Percentiles rank a stretch among this genome's conserved stretches.
These are phyloP conservation scores for Diorhabda carinulata DNA, from an alignment of 1,140 invertebrate genomes.

Conservation along the genomic window DNA sequence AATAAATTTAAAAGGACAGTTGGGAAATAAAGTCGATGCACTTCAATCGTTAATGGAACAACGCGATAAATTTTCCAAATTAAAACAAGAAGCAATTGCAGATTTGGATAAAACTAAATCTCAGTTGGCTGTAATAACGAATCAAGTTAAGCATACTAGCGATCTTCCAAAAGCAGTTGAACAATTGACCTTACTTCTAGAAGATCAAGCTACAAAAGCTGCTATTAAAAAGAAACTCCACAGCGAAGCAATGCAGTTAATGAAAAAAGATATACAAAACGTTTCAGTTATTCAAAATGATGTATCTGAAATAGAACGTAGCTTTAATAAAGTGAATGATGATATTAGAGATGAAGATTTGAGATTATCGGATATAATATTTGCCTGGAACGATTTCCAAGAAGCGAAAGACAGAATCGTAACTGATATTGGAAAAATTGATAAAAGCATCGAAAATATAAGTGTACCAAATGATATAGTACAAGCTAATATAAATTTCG, in stretches of 20 bases:
- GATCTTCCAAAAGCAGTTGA: conserved; percentile 59
- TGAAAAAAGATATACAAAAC: conserved; percentile 76
- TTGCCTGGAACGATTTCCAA: conserved; percentile 70
- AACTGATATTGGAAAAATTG: conserved; percentile 64
- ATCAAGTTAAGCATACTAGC: conserved; percentile 50
- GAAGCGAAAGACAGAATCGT: conserved; percentile 66
- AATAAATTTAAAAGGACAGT: conserved; percentile 59
- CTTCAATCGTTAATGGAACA: conserved; percentile 64
- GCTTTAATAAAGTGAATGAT: conserved; percentile 75
- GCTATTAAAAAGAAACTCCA: conserved; percentile 58
- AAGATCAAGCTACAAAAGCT: conserved; percentile 53
- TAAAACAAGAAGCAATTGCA: conserved; percentile 62
- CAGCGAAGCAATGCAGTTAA: conserved; percentile 68
- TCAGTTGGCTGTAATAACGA: conserved; percentile 55
- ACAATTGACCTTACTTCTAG: conserved; percentile 54
- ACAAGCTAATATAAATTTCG: conserved; percentile 60
- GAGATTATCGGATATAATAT: conserved; percentile 68
- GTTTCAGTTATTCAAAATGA: conserved; percentile 74
- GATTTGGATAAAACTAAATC: conserved; percentile 56
- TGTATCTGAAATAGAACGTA: conserved; percentile 68
- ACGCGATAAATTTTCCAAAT: conserved; percentile 64
- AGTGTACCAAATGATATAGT: conserved; percentile 63
- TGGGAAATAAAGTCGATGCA: conserved; percentile 61
- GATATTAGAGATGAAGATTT: conserved; percentile 69
- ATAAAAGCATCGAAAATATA: conserved; percentile 56